Evolutionary conservation across 2,888 invertebrate species (phyloP), one percentile per base, ranked within the genome.

Genomic region (Panorpa germanica): DNA sequence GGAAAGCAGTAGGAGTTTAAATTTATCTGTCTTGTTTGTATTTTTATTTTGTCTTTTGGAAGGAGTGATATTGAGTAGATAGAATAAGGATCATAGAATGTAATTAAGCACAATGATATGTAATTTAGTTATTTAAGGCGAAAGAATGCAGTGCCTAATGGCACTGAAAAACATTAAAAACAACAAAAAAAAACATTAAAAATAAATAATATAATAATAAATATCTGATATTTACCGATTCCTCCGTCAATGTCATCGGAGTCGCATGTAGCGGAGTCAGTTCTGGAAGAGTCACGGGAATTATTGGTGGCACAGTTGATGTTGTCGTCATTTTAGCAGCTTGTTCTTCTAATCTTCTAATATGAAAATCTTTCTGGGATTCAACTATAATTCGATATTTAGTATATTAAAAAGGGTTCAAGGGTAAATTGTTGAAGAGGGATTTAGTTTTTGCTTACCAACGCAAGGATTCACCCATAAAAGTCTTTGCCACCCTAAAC

Each of bases 381-480:
- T 85, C 83, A 47, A 83, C 85, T 85, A 57, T 9, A 63, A 63
- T 35, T 35, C 39, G 28, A 36, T 31, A 25, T 27, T 25, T 11
- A 33, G 15, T 17, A 15, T 27, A 30, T 24, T 14, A 34, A 30
- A 27, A 35, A 31, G 10, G 12, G 10, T 22, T 20, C 5, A n/a
- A 18, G 12, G 5, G 10, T 10, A 30, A 8, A 18, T 20, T 34
- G 12, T 19, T 14, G 31, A 17, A 14, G 11, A 24, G 10, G 9
- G 16, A 33, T 20, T 29, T 7, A 28, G 10, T 31, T 31, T 22
- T 16, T 36, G 61, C 78, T 70, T 55, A 88, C 88, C 85, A 43
- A 88, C 86, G 53, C 88, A 88, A 30, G 86, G 83, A 53, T 88
- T 88, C 35, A 86, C 71, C 86, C 88, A 88, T 21, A 88, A 63